These are phyloP conservation scores for Yponomeuta plumbellus DNA, from an alignment of 2,888 invertebrate species.

Conservation along the genomic window DNA sequence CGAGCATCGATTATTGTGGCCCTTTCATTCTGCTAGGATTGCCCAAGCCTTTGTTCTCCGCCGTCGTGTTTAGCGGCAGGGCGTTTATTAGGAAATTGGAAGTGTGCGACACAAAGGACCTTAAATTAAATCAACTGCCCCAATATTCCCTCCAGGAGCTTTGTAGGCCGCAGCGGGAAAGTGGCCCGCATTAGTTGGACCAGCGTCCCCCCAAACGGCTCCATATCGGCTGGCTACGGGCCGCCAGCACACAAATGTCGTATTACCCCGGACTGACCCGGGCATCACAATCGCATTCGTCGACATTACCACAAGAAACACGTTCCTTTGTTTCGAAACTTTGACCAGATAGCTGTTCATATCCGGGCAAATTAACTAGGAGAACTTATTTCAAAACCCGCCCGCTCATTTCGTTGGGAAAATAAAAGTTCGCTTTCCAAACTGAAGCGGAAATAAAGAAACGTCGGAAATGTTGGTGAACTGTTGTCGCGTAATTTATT, in stretches of 20 bases:
- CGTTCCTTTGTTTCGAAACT: conserved; percentile 24
- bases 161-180: conserved; percentile 38
- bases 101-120: conserved; percentile 62
- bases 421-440: conserved; percentile 30
- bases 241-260: conserved; percentile 31
- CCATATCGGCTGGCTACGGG: conserved; percentile 36
- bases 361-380: conserved; percentile 31
- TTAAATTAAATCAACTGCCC: conserved; percentile 65
- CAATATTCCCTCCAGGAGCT: conserved; percentile 55
- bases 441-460: conserved; percentile 32
- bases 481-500: conserved; percentile 39
- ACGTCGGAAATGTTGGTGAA: conserved; percentile 33
- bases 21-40: conserved; percentile 42
- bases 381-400: conserved; percentile 32
- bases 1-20: conserved; percentile 45
- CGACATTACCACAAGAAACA: conserved; percentile 21
- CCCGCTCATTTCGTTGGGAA: conserved; percentile 27
- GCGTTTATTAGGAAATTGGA: conserved; percentile 62
- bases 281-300: conserved; percentile 20
- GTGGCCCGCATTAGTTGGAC: conserved; percentile 29
- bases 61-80: conserved; percentile 43
- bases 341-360: conserved; percentile 19
- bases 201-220: conserved; percentile 28
- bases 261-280: conserved; percentile 22
- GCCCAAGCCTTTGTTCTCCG: conserved; percentile 51